Evolutionary conservation across 2,888 invertebrate species (phyloP).

Genomic region (Chaitophorus viminalis): DNA sequence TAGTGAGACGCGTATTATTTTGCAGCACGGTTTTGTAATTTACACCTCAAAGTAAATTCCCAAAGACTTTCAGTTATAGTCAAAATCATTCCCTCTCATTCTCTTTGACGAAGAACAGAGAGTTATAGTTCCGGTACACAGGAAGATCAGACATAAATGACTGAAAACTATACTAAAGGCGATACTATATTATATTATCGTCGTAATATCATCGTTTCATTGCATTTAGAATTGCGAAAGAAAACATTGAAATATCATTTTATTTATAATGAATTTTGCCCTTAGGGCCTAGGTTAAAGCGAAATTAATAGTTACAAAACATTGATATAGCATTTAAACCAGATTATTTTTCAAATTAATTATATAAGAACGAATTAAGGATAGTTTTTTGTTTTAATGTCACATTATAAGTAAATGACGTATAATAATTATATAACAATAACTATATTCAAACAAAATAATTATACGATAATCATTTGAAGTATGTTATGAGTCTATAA

Average conservation of each 20-base stretch:
- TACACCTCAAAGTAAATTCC: not conserved
- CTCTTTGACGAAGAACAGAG: not conserved
- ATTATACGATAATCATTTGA: not conserved
- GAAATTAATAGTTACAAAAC: not conserved
- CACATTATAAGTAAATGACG: not conserved
- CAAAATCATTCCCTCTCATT: not conserved
- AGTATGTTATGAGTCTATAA: not conserved
- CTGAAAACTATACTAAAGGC: not conserved
- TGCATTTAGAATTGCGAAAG: not conserved
- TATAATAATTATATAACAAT: not conserved
- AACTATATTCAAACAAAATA: not conserved
- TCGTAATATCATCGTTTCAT: not conserved
- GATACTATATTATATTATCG: not conserved
- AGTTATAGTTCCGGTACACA: constrained; percentile 1
- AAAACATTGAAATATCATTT: not conserved
- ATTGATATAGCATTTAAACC: not conserved
- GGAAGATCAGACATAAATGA: constrained; percentile 11
- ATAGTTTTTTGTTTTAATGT: not conserved
- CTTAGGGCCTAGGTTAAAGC: not conserved
- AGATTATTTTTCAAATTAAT: not conserved
- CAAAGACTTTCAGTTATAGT: not conserved
- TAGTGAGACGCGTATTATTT: not conserved
- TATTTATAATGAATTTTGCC: not conserved
- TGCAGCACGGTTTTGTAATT: not conserved
- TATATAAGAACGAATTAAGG: not conserved